Base-by-base conservation (phyloP, 2,888 invertebrate genomes). In the Hyppa rectilinea region DNA sequence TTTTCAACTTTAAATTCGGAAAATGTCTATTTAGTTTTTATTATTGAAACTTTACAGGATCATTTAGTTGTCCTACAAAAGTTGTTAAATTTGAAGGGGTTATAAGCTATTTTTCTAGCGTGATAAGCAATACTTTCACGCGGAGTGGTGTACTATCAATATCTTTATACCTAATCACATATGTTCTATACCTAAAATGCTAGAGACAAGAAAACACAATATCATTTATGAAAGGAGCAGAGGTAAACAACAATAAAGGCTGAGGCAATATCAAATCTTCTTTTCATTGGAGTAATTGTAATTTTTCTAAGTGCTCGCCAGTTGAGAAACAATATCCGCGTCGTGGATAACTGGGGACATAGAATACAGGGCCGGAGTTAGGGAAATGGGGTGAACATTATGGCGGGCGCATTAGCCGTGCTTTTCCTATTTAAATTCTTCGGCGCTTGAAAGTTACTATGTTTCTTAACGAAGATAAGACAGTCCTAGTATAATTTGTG, bases 221-320 rank as follows among this genome's bases (percentile, higher is more conserved):
- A 78, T 78, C 29, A 78, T 80, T 75, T 72, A 62, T 75, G 59
- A 73, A 75, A 71, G 67, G 68, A 72, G 60, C 62, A 78, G 68
- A 52, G 60, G 67, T 64, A 75, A 78, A 80, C 53, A 73, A 75
- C 73, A 72, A 71, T 71, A 73, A 69, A 74, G 64, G 70, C 81
- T 59, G 70, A 62, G 81, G 77, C 71, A 76, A 86, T 83, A 84
- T 84, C 69, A 85, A 80, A 82, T 84, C 83, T 82, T 63, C 64
- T 66, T 82, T 85, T 77, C 73, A 76, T 78, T 75, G 74, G 64
- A 75, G 80, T 84, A 82, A 83, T 87, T 84, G 87, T 87, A 87
- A 86, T 88, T 85, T 87, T 87, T 88, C 78, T 84, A 86, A 88
- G 87, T 87, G 84, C 80, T 75, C 45, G 73, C 67, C 79, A 75